These are phyloP conservation scores for Drosophila tsacasi DNA, from an alignment of 1,140 invertebrate genomes.

Conservation along the genomic window DNA sequence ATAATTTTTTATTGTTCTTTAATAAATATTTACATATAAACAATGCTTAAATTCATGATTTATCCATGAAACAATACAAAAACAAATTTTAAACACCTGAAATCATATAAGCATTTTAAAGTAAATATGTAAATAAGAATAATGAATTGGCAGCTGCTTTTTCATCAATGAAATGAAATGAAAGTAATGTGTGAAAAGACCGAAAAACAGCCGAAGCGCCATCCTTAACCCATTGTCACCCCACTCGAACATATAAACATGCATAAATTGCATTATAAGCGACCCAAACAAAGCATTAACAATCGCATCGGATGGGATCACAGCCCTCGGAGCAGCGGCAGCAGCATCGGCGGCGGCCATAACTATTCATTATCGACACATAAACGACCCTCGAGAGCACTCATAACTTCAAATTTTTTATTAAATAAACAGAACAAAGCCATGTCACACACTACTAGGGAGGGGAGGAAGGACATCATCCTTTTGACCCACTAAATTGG, in stretches of 20 bases:
- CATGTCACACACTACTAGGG: conserved; percentile 57
- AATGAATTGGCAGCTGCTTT: background rate
- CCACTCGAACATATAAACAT: conserved; percentile 63
- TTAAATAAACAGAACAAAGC: conserved; percentile 79
- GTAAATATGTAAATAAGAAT: background rate
- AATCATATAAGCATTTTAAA: background rate
- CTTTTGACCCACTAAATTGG: conserved; percentile 80
- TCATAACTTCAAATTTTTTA: conserved; percentile 83
- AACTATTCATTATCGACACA: conserved; percentile 84
- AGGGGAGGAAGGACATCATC: conserved; percentile 40
- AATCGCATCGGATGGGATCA: conserved; percentile 18
- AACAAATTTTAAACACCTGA: background rate
- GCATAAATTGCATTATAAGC: conserved; percentile 80
- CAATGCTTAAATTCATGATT: background rate
- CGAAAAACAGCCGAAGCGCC: conserved; percentile 11
- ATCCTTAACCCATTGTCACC: conserved; percentile 63
- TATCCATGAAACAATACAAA: background rate
- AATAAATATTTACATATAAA: background rate
- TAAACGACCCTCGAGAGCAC: conserved; percentile 63
- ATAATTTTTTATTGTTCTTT: background rate
- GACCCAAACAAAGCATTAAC: conserved; percentile 67
- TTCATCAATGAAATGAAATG: conserved; percentile 13
- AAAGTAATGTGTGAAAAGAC: conserved; percentile 2
- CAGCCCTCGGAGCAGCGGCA: conserved; percentile 27
- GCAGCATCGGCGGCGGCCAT: conserved; percentile 59